A percentile compares a stretch with the other conserved stretches of the same genome.
Conservation (phyloP, 2,113 vertebrate species). For the Lophotis ruficrista region DNA sequence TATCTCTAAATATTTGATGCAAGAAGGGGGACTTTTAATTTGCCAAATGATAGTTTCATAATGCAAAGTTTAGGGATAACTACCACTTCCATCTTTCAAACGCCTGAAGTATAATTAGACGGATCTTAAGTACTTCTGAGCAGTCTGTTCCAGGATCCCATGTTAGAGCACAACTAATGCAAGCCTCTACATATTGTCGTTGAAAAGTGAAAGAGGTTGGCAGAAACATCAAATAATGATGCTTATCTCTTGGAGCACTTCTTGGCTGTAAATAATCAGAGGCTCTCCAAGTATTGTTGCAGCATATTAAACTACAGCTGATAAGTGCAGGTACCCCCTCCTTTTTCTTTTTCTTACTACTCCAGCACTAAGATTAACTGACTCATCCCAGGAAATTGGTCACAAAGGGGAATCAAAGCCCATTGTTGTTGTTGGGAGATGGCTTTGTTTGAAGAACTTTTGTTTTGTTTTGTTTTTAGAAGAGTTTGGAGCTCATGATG, state of each 20-base stretch:
- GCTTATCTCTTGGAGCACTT: slow-evolving; percentile 11
- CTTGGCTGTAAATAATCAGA: background rate
- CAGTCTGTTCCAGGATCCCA: background rate
- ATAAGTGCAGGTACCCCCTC: background rate
- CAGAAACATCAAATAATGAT: slow-evolving; percentile 35
- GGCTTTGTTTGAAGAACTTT: background rate
- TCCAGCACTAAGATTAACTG: background rate
- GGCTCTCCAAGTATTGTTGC: background rate
- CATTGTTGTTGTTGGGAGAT: background rate
- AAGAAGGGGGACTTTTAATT: background rate
- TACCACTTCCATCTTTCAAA: slow-evolving; percentile 66
- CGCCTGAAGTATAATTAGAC: slow-evolving; percentile 53
- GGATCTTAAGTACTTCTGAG: slow-evolving; percentile 64
- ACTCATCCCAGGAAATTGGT: background rate
- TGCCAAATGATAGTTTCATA: slow-evolving; percentile 42
- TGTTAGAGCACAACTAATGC: background rate
- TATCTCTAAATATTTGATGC: background rate
- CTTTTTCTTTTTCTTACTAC: background rate
- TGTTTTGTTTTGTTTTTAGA: background rate
- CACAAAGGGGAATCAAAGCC: background rate
- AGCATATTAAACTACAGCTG: background rate
- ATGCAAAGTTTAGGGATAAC: slow-evolving; percentile 47
- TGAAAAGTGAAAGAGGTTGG: background rate
- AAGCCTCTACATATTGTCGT: background rate
- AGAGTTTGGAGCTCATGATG: background rate